Evolutionary conservation across 2,888 invertebrate genomes (phyloP).

Genomic region (Unio pictorum): DNA sequence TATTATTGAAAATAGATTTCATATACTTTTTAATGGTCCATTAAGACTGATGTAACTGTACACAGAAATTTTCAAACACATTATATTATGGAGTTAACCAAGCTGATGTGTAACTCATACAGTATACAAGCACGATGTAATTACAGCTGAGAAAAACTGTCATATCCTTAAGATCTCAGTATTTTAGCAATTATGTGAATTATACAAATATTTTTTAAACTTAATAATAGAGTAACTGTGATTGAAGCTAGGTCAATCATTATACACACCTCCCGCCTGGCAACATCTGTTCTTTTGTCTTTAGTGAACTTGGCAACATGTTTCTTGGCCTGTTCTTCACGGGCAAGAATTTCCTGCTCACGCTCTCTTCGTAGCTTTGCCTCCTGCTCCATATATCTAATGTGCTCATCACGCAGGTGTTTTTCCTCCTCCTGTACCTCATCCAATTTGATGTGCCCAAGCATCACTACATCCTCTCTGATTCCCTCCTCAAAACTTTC

Average conservation of each 20-base stretch:
- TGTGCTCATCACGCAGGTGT: conserved; percentile 66
- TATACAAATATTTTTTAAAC: neutral
- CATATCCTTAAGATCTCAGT: too few species aligned
- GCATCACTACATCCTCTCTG: conserved; percentile 65
- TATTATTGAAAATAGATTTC: too few species aligned
- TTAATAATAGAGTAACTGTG: too few species aligned
- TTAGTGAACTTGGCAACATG: conserved; percentile 58
- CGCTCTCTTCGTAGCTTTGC: conserved; percentile 29
- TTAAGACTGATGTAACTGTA: too few species aligned
- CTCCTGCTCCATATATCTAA: conserved; percentile 59
- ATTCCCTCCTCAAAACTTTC: conserved; percentile 62
- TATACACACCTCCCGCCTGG: conserved; percentile 49
- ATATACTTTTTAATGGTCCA: too few species aligned
- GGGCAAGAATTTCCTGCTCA: conserved; percentile 49
- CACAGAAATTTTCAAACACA: too few species aligned
- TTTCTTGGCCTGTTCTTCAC: conserved; percentile 63
- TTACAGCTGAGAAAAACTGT: too few species aligned
- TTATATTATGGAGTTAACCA: too few species aligned
- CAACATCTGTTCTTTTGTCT: conserved; percentile 51
- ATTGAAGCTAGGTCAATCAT: neutral
- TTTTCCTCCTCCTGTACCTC: conserved; percentile 68
- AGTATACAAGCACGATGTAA: too few species aligned
- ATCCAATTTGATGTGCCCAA: conserved; percentile 64
- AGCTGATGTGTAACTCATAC: too few species aligned
- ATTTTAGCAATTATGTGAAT: too few species aligned